Evolutionary conservation across 2,797 vertebrate species (phyloP), one percentile per base, ranked within the genome.

Genomic region (Galago senegalensis): DNA sequence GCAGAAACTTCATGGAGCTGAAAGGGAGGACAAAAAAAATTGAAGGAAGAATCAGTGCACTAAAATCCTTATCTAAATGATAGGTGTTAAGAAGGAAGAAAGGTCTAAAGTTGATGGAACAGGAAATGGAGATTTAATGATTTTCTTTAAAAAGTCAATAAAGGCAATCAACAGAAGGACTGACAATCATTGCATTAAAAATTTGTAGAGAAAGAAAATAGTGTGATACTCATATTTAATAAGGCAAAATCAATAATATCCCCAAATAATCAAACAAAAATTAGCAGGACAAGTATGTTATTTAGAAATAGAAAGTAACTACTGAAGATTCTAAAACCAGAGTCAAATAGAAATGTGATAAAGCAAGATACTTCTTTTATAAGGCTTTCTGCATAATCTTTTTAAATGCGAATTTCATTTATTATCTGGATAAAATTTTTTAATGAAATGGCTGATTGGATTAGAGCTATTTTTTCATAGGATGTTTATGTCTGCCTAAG

Each of bases 121-220:
- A 58, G 9, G 85, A 90, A 95, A 60, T 84, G 3, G 27, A 77
- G 40, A 63, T 46, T 80, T 87, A 49, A 87, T 37, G 46, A 81
- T 65, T 75, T 49, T 88, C 67, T 92, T 89, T 79, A 60, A 93
- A 49, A 67, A 58, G n/a, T 86, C n/a, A 73, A 82, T 49, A 63
- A 58, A 69, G 27, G 49, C 90, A 94, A 85, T 46, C 75, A 87
- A 72, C 46, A 85, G 27, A 85, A 93, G 49, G 86, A 56, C 18
- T 73, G 90, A 70, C 49, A 72, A 29, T 75, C 70, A 31, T 31
- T 58, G 16, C 29, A 72, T 83, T 92, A 91, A 88, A 94, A 96
- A 40, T 90, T 43, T 84, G 65, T 79, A 88, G 34, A 75, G 18
- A 43, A 34, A 21, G 23, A 84, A 65, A 73, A 58, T 10, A 60